A percentile compares a stretch with the other conserved stretches of the same genome.
Evolutionary conservation across 2,797 vertebrate genomes (phyloP).

Genomic region (Brachyrhaphis roseni): DNA sequence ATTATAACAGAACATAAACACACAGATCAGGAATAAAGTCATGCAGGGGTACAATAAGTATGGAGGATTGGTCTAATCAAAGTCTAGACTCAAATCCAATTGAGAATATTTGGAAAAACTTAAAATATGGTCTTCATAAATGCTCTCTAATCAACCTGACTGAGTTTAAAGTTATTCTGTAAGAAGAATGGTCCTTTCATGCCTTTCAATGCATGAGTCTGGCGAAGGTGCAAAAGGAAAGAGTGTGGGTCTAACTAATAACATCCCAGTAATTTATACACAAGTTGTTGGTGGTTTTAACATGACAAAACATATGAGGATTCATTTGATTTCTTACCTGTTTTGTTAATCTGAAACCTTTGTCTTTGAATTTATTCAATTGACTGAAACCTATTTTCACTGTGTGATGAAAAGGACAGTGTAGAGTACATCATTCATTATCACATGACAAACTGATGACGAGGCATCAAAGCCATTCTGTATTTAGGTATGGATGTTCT

Average conservation of each 20-base stretch:
- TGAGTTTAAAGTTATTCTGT: neutral
- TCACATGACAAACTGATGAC: constrained; percentile 35
- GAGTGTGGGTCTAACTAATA: neutral
- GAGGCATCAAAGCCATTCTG: constrained; percentile 32
- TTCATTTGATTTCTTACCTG: neutral
- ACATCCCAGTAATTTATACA: neutral
- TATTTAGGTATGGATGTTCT: constrained; percentile 56
- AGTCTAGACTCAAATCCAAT: neutral
- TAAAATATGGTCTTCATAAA: neutral
- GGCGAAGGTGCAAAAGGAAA: neutral
- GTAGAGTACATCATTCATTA: constrained; percentile 32
- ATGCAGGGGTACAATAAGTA: neutral
- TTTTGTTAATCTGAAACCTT: neutral
- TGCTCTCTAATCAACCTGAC: neutral
- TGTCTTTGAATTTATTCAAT: neutral
- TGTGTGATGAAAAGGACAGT: constrained; percentile 7
- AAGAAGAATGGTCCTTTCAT: neutral
- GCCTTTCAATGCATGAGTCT: neutral
- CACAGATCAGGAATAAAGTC: neutral
- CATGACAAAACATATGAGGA: neutral
- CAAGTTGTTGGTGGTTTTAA: neutral
- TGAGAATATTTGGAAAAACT: neutral
- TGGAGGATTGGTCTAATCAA: neutral
- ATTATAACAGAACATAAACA: neutral
- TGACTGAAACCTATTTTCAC: constrained; percentile 1